phyloP scores from a whole-genome alignment of 2,797 vertebrate species.

The Galago senegalensis region DNA sequence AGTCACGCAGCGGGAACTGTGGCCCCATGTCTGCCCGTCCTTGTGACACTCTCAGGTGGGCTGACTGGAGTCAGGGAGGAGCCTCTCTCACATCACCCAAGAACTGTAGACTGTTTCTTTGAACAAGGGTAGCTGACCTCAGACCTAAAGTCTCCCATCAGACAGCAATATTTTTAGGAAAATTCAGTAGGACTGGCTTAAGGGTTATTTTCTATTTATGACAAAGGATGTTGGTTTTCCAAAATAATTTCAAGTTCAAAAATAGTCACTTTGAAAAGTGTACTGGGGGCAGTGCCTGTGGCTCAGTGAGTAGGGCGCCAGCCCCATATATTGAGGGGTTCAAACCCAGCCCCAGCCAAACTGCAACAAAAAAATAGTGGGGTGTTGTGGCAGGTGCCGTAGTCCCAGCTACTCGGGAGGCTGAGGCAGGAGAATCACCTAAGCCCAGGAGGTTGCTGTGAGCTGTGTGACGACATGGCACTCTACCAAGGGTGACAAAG shows the following conservation, averaged over 20 bases:
- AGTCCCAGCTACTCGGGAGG: too few species aligned
- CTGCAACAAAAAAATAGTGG: too few species aligned
- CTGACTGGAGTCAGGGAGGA: neutral
- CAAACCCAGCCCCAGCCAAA: too few species aligned
- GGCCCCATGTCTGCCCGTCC: neutral
- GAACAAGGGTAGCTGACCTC: neutral
- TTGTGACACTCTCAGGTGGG: neutral
- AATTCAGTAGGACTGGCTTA: neutral
- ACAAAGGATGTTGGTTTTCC: slow-evolving; percentile 22
- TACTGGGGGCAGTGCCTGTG: neutral
- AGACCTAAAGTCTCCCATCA: neutral
- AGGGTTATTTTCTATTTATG: slow-evolving; percentile 43
- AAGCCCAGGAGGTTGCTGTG: too few species aligned
- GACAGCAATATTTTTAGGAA: neutral
- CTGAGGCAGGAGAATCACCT: too few species aligned
- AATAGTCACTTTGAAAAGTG: slow-evolving; percentile 44
- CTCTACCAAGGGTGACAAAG: too few species aligned
- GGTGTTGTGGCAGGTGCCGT: too few species aligned
- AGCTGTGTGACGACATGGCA: too few species aligned
- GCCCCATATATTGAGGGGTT: too few species aligned
- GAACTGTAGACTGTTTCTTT: neutral
- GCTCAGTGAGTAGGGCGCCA: too few species aligned
- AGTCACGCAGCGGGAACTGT: neutral
- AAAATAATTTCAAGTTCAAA: slow-evolving; percentile 60
- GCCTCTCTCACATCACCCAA: neutral